Evolutionary conservation across 2,888 invertebrate genomes (phyloP).

Genomic region (Notodonta dromedarius): DNA sequence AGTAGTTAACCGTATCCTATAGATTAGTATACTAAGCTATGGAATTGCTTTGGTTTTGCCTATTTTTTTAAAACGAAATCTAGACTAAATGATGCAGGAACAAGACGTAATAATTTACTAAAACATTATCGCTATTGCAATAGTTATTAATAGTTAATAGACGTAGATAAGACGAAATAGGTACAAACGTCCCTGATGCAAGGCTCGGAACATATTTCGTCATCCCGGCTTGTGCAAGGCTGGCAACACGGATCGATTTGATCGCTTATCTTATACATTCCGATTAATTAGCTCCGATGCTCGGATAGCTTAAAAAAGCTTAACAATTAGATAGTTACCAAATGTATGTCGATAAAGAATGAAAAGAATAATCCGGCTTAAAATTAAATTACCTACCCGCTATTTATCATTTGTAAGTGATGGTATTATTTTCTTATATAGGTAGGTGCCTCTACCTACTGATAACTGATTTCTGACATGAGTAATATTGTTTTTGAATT

Average conservation of each 20-base stretch:
- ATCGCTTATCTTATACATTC: conserved; percentile 39
- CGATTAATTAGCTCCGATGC: conserved; percentile 30
- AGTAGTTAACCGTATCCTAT: not conserved
- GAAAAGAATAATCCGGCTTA: no score
- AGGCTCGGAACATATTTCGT: conserved; percentile 43
- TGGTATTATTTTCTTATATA: no score
- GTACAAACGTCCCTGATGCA: conserved; percentile 40
- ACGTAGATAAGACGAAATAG: not conserved
- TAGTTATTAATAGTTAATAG: not conserved
- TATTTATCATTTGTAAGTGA: no score
- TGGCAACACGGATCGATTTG: conserved; percentile 35
- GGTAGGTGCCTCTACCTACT: no score
- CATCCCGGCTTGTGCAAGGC: conserved; percentile 40
- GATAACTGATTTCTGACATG: no score
- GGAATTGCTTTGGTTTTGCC: no score
- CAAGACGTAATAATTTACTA: no score
- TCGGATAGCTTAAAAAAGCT: conserved; percentile 19
- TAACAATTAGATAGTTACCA: conserved; percentile 12
- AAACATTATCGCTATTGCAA: not conserved
- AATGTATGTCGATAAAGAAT: not conserved
- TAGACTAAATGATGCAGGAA: no score
- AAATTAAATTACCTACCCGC: no score
- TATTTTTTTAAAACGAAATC: no score
- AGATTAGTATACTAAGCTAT: not conserved
- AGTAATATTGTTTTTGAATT: no score